phyloP scores from a whole-genome alignment of 2,797 vertebrate genomes.

The Pterois miles region DNA sequence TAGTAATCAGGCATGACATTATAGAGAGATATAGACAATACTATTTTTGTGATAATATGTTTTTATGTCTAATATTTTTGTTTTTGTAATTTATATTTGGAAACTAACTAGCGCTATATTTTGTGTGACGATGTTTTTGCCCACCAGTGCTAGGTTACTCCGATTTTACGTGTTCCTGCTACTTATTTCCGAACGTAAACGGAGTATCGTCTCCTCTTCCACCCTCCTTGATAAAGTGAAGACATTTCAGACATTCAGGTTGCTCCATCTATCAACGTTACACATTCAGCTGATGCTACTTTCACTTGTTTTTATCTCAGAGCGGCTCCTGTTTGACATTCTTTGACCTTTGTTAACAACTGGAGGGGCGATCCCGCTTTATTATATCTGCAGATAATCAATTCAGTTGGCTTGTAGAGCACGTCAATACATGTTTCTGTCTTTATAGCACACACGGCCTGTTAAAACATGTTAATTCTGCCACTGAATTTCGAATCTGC shows the following conservation, averaged over 20 bases:
- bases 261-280: background rate
- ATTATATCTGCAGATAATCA: constrained; percentile 18
- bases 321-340: background rate
- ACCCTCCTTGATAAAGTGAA: background rate
- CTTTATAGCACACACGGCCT: background rate
- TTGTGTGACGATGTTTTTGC: no score
- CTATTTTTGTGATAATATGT: no score
- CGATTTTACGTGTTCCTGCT: background rate
- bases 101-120: no score
- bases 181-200: background rate
- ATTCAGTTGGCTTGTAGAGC: background rate
- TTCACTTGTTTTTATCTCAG: constrained; percentile 28
- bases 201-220: background rate
- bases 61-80: no score
- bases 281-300: background rate
- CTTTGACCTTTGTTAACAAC: constrained; percentile 26
- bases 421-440: background rate
- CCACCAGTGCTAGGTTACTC: no score
- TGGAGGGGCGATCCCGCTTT: background rate
- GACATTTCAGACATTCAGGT: background rate
- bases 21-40: no score
- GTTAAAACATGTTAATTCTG: background rate
- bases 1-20: no score
- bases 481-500: background rate
- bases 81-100: no score